A percentile compares a stretch with the other conserved stretches of the same genome.
phyloP scores from a whole-genome alignment of 2,888 invertebrate species.

The Amorpha juglandis region DNA sequence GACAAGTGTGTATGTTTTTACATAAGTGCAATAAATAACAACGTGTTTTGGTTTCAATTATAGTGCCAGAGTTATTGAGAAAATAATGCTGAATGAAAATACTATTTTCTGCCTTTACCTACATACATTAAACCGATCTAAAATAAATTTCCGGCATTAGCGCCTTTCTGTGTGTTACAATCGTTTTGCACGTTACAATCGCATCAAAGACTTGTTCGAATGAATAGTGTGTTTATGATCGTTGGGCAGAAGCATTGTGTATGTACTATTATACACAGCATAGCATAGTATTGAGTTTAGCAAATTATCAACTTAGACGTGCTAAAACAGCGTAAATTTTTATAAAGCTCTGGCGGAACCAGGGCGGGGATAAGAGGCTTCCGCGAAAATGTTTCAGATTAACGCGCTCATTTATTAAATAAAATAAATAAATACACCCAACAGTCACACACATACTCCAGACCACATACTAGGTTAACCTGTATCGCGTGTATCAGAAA shows the following conservation, averaged over 20 bases:
- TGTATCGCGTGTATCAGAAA: too few relatives aligned
- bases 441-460: too few relatives aligned
- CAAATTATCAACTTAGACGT: too few relatives aligned
- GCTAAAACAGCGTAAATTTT: too few relatives aligned
- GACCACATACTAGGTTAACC: too few relatives aligned
- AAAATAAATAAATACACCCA: too few relatives aligned
- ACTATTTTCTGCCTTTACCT: not conserved
- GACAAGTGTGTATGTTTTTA: not conserved
- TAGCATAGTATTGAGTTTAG: not conserved
- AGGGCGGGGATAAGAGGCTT: too few relatives aligned
- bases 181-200: not conserved
- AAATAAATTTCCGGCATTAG: not conserved
- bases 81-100: not conserved
- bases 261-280: conserved; percentile 13
- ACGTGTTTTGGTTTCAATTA: not conserved
- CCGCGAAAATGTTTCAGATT: too few relatives aligned
- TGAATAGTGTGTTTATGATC: conserved; percentile 11
- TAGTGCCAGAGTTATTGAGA: not conserved
- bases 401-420: too few relatives aligned
- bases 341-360: too few relatives aligned
- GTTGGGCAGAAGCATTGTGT: not conserved
- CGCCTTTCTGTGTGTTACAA: not conserved
- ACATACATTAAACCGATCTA: too few relatives aligned
- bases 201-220: conserved; percentile 8
- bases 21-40: not conserved